Base-by-base conservation (phyloP, 2,888 invertebrate genomes). In the Sesia apiformis region DNA sequence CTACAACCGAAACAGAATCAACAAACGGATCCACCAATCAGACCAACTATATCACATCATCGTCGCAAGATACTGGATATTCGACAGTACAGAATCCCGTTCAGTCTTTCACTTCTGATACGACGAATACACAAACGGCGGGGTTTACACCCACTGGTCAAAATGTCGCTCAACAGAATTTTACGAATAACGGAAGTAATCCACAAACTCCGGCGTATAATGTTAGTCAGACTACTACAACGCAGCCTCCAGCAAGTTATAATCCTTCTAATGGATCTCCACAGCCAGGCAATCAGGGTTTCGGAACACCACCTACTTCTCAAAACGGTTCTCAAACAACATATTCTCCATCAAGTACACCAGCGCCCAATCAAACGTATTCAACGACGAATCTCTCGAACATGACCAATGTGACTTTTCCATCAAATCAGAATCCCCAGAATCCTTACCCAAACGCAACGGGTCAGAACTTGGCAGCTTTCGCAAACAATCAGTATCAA, bases 401-500 rank as follows among this genome's bases (percentile, higher is more conserved):
- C 58, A 77, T 85, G 78, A 76, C 82, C 0, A 85, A 78, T 51
- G 72, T 85, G 39, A 73, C 69, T 0, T 85, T 78, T 52, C 80
- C 81, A 4, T 78, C 81, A 0, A 80, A 74, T 52, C 85, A 81
- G 56, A 69, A 58, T 8, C 64, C 69, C 7, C 76, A 76, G 53
- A 87, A 86, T 57, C 88, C 86, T 0, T 88, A 88, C 54, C 88
- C 88, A 0, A 88, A 88, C 55, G 88, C 88, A 3, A 86, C 87
- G 0, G 88, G 88, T 0, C 88, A 88, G 54, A 88, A 88, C 61
- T 69, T 88, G 72, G 88, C 88, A 58, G 88, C 88, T 54, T 87
- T 87, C 55, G 87, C 88, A 1, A 86, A 77, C 60, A 87, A 85
- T 56, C 87, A 87, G 64, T 88, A 86, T 52, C 85, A 84, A 54